Conservation (phyloP, 2,113 vertebrate species). For the Hippocampus mohnikei region DNA sequence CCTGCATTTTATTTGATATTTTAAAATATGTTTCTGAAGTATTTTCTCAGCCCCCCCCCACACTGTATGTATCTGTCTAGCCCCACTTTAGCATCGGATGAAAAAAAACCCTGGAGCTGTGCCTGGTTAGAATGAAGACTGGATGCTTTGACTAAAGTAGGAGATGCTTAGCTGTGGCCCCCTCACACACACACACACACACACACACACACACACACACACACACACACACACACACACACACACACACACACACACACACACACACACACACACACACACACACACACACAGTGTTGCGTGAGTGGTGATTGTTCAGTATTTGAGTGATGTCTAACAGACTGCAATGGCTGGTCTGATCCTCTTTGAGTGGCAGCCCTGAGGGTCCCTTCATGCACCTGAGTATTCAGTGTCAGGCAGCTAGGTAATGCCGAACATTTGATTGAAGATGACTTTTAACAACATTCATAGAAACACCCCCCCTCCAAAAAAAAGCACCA, state of each 20-base stretch:
- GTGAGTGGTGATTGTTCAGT: constrained; percentile 45
- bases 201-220: constrained; percentile 12
- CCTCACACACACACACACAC: background rate
- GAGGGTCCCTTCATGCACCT: constrained; percentile 34
- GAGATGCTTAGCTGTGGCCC: constrained; percentile 20
- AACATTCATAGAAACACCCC: background rate
- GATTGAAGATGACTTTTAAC: background rate
- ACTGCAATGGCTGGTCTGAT: constrained; percentile 32
- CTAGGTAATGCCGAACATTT: constrained; percentile 20
- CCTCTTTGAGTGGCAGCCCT: constrained; percentile 21
- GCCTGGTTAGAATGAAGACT: constrained; percentile 8
- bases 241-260: background rate
- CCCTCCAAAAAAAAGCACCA: background rate
- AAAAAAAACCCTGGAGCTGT: too few relatives aligned
- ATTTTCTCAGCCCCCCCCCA: too few relatives aligned
- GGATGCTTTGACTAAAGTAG: constrained; percentile 42
- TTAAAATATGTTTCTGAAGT: too few relatives aligned
- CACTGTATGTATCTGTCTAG: too few relatives aligned
- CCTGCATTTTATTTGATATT: too few relatives aligned
- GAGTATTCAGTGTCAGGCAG: constrained; percentile 40
- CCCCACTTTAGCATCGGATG: too few relatives aligned
- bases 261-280: constrained; percentile 3
- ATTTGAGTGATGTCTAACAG: constrained; percentile 54
- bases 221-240: constrained; percentile 2
- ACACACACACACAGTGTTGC: constrained; percentile 24